Conservation (phyloP, 2,888 invertebrate species). For the Celastrina argiolus region DNA sequence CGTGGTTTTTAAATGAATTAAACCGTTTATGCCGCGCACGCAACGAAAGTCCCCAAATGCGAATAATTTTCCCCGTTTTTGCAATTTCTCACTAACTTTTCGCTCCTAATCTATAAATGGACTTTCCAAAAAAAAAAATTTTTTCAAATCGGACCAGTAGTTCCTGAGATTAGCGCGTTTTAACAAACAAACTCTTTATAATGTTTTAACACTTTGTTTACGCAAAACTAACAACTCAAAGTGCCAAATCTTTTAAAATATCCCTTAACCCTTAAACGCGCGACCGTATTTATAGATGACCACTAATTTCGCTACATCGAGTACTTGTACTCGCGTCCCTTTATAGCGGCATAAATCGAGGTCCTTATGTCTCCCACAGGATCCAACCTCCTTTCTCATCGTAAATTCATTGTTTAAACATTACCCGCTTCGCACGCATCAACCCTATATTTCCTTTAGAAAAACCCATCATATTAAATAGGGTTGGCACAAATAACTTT, state of each 20-base stretch:
- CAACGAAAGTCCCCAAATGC: too few relatives aligned
- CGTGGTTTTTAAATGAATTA: too few relatives aligned
- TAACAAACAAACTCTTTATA: too few relatives aligned
- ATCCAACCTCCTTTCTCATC: constrained; percentile 7
- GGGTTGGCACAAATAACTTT: constrained; percentile 63
- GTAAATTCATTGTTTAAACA: constrained; percentile 10
- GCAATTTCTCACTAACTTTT: too few relatives aligned
- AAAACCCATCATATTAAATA: constrained; percentile 27
- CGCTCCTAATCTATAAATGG: too few relatives aligned
- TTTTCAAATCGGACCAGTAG: too few relatives aligned
- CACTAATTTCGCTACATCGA: constrained; percentile 2
- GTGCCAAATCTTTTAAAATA: not conserved
- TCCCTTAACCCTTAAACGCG: not conserved
- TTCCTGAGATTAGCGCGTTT: too few relatives aligned
- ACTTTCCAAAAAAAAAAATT: too few relatives aligned
- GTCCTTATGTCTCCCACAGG: constrained; percentile 6
- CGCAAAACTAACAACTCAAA: too few relatives aligned
- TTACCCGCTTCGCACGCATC: not conserved
- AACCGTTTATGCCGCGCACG: too few relatives aligned
- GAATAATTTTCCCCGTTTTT: too few relatives aligned
- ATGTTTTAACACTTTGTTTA: too few relatives aligned
- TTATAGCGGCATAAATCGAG: constrained; percentile 1
- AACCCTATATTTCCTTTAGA: not conserved
- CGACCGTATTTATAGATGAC: constrained; percentile 4
- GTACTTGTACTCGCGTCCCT: not conserved